A percentile compares a stretch with the other conserved stretches of the same genome.
Conservation (phyloP, 2,113 vertebrate species). For the Sclerurus mexicanus region DNA sequence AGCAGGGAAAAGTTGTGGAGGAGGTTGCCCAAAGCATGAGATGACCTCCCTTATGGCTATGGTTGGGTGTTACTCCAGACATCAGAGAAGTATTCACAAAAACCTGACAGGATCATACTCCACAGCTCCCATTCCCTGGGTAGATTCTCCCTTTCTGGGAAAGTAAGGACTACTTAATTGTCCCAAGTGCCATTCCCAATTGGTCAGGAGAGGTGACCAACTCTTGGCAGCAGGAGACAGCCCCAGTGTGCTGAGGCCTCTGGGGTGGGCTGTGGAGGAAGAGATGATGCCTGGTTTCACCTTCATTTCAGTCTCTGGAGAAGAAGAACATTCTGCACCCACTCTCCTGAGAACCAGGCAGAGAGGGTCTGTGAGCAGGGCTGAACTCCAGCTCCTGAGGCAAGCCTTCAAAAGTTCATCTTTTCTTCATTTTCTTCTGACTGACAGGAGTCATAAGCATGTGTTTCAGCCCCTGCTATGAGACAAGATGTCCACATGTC, state of each 20-base stretch:
- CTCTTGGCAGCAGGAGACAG: neutral
- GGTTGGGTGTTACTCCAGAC: neutral
- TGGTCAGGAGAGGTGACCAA: neutral
- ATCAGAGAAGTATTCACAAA: neutral
- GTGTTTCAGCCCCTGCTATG: neutral
- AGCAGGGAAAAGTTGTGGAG: neutral
- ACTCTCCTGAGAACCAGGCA: rapidly evolving
- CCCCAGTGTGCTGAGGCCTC: neutral
- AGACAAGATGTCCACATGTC: neutral
- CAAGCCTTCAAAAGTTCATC: neutral
- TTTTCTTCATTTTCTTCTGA: neutral
- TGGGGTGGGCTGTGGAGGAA: neutral
- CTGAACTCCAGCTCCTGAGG: neutral
- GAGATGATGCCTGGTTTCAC: neutral
- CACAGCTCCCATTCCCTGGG: neutral
- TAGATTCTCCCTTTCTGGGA: neutral
- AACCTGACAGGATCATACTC: neutral
- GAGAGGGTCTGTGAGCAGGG: neutral
- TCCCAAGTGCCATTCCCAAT: too few species aligned
- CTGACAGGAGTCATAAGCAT: neutral
- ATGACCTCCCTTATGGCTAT: neutral
- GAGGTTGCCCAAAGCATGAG: neutral
- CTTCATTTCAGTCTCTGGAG: neutral
- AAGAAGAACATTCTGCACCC: neutral
- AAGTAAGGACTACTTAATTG: neutral